Evolutionary conservation across 2,113 vertebrate genomes (phyloP).

Genomic region (Peucedramus taeniatus): DNA sequence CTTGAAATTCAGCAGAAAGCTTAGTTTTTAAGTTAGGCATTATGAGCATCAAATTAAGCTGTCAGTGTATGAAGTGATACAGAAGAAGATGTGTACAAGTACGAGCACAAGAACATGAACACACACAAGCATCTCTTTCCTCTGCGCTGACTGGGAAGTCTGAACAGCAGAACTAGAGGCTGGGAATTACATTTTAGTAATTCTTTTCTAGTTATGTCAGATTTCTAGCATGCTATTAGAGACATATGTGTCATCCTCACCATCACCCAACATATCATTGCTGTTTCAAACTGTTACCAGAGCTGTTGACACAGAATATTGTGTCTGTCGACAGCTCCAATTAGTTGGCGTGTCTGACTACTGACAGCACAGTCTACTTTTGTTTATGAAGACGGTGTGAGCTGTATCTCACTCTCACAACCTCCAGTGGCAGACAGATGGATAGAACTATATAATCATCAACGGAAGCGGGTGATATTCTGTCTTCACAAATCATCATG

Average conservation of each 20-base stretch:
- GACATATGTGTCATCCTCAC: conserved; percentile 79
- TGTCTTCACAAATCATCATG: conserved; percentile 76
- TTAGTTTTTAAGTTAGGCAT: conserved; percentile 71
- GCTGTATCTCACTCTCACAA: conserved; percentile 77
- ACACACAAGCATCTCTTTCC: neutral
- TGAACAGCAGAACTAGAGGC: conserved; percentile 47
- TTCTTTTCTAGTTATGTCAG: conserved; percentile 81
- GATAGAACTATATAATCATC: conserved; percentile 83
- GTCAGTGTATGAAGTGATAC: conserved; percentile 70
- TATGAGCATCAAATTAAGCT: conserved; percentile 73
- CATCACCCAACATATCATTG: conserved; percentile 85
- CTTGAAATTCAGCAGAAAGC: conserved; percentile 66
- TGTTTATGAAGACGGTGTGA: conserved; percentile 81
- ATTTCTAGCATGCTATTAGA: conserved; percentile 79
- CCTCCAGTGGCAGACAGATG: conserved; percentile 82
- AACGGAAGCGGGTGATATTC: conserved; percentile 76
- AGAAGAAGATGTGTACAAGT: conserved; percentile 51
- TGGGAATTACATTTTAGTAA: conserved; percentile 73
- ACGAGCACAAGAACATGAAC: neutral
- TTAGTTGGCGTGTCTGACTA: conserved; percentile 82
- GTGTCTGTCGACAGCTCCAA: conserved; percentile 85
- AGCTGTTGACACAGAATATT: conserved; percentile 84
- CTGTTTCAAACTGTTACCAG: conserved; percentile 83
- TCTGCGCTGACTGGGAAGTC: conserved; percentile 12
- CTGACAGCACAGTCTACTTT: conserved; percentile 83